phyloP scores from a whole-genome alignment of 1,140 invertebrate genomes.

The Portunus trituberculatus region DNA sequence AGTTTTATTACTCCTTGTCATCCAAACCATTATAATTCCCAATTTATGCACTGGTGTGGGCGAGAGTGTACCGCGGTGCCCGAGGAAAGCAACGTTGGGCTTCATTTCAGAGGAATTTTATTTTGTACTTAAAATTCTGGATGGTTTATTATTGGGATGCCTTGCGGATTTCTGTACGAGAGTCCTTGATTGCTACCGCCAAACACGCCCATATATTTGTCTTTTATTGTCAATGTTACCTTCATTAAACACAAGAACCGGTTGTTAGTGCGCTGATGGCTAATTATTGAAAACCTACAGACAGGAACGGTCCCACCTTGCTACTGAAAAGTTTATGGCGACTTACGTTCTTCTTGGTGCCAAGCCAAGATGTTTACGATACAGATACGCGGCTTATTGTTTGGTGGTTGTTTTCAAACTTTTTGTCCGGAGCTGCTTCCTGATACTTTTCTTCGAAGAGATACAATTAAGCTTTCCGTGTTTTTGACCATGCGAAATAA shows the following conservation, averaged over 20 bases:
- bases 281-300: not conserved
- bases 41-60: not conserved
- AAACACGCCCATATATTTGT: not conserved
- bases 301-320: not conserved
- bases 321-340: slow-evolving; percentile 10
- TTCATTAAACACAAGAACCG: not conserved
- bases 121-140: not conserved
- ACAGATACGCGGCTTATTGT: not conserved
- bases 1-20: not conserved
- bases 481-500: not conserved
- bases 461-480: not conserved
- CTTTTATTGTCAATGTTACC: not conserved
- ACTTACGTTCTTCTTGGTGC: slow-evolving; percentile 1
- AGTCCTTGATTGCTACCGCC: not conserved
- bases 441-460: slow-evolving; percentile 2
- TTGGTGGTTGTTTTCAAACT: not conserved
- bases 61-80: not conserved
- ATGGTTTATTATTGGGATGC: not conserved
- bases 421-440: not conserved
- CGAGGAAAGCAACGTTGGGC: not conserved
- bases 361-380: slow-evolving; percentile 12
- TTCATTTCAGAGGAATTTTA: not conserved
- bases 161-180: not conserved
- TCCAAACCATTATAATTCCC: not conserved
- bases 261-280: not conserved